Conservation (phyloP, 2,888 invertebrate species). For the Euphydryas editha region DNA sequence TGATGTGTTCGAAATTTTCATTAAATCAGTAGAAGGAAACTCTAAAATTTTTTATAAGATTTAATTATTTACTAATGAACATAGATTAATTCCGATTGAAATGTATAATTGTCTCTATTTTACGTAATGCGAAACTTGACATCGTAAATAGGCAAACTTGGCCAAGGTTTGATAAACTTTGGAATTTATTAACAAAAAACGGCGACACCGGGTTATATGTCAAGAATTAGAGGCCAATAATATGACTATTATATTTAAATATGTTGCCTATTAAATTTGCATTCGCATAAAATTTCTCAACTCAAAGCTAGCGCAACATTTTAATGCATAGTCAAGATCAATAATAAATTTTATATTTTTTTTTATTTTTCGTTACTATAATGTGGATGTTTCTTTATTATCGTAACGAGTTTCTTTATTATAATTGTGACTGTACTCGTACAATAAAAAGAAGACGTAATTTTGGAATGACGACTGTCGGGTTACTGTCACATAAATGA, state of each 20-base stretch:
- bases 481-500: too few species aligned
- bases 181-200: constrained; percentile 47
- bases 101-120: constrained; percentile 1
- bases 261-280: constrained; percentile 30
- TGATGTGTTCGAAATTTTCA: too few species aligned
- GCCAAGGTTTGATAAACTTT: constrained; percentile 42
- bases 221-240: constrained; percentile 35
- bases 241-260: constrained; percentile 31
- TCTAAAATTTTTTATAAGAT: too few species aligned
- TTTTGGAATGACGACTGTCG: too few species aligned
- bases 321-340: background rate
- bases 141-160: constrained; percentile 36
- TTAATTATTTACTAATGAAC: background rate
- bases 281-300: constrained; percentile 18
- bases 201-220: constrained; percentile 40
- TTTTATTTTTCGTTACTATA: background rate
- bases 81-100: background rate
- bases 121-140: constrained; percentile 23
- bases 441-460: too few species aligned
- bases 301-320: background rate
- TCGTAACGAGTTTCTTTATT: too few species aligned
- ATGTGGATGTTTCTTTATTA: background rate
- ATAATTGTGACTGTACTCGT: too few species aligned
- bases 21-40: too few species aligned
- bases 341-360: background rate